Conservation (phyloP, 2,797 vertebrate genomes). For the Malurus splendens region DNA sequence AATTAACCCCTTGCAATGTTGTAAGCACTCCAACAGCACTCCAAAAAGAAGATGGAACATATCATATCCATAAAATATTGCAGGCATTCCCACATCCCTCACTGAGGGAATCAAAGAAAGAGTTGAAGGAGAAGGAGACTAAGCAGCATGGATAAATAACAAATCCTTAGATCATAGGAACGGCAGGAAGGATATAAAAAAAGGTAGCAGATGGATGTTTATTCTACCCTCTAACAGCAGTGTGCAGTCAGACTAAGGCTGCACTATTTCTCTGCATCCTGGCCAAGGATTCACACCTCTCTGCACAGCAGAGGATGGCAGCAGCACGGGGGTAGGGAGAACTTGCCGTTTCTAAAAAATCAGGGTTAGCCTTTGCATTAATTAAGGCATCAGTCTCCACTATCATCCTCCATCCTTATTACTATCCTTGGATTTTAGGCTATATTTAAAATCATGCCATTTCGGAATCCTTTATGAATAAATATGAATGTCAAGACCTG, state of each 20-base stretch:
- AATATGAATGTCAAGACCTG: slow-evolving; percentile 58
- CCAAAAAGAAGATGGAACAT: background rate
- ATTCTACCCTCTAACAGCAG: slow-evolving; percentile 7
- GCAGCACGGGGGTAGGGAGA: slow-evolving; percentile 8
- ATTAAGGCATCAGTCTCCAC: slow-evolving; percentile 28
- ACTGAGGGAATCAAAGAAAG: background rate
- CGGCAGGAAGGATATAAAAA: background rate
- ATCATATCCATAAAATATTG: slow-evolving; percentile 25
- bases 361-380: slow-evolving; percentile 33
- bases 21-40: background rate
- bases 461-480: slow-evolving; percentile 52
- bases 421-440: slow-evolving; percentile 35
- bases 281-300: background rate
- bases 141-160: slow-evolving; percentile 9
- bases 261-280: background rate
- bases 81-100: background rate
- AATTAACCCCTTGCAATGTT: background rate
- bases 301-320: background rate
- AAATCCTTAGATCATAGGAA: background rate
- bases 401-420: slow-evolving; percentile 29
- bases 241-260: background rate
- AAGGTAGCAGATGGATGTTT: slow-evolving; percentile 24
- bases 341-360: slow-evolving; percentile 18
- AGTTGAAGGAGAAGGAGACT: slow-evolving; percentile 10
- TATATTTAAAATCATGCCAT: slow-evolving; percentile 47